These are phyloP conservation scores for Romanogobio albipinnatus DNA, from an alignment of 2,113 vertebrate species.

Conservation along the genomic window DNA sequence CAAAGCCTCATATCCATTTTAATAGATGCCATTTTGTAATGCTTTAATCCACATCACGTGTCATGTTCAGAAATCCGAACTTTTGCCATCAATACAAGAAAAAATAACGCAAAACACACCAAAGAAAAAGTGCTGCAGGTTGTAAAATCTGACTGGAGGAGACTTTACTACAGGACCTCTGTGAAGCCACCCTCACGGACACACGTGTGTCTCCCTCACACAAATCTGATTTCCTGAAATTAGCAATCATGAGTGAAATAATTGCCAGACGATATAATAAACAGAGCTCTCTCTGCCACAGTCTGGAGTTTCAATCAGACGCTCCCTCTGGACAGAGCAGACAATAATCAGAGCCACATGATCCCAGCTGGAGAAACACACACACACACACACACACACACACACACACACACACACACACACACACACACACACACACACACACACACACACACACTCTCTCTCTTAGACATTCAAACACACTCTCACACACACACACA, in stretches of 20 bases:
- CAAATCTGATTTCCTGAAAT: constrained; percentile 55
- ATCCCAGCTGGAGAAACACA: constrained; percentile 65
- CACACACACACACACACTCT: too few relatives aligned
- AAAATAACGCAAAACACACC: background rate
- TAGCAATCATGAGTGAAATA: constrained; percentile 64
- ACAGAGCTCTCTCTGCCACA: constrained; percentile 69
- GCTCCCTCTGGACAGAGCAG: constrained; percentile 70
- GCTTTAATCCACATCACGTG: background rate
- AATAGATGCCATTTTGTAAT: background rate
- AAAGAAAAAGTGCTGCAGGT: background rate
- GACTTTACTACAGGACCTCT: background rate
- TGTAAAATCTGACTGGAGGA: background rate
- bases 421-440: too few relatives aligned
- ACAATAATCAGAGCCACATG: constrained; percentile 79
- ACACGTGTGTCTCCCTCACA: constrained; percentile 40
- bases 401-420: too few relatives aligned
- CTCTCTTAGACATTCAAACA: too few relatives aligned
- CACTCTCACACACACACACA: too few relatives aligned
- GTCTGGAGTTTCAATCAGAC: constrained; percentile 77
- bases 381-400: constrained; percentile 12
- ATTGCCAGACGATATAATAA: constrained; percentile 73
- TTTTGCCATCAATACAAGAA: background rate
- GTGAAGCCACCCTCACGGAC: background rate
- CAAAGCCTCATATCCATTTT: background rate
- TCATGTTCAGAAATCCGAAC: background rate